A percentile compares a stretch with the other conserved stretches of the same genome.
These are phyloP conservation scores for Epinephelus cyanopodus DNA, from an alignment of 2,113 vertebrate genomes.

Conservation along the genomic window DNA sequence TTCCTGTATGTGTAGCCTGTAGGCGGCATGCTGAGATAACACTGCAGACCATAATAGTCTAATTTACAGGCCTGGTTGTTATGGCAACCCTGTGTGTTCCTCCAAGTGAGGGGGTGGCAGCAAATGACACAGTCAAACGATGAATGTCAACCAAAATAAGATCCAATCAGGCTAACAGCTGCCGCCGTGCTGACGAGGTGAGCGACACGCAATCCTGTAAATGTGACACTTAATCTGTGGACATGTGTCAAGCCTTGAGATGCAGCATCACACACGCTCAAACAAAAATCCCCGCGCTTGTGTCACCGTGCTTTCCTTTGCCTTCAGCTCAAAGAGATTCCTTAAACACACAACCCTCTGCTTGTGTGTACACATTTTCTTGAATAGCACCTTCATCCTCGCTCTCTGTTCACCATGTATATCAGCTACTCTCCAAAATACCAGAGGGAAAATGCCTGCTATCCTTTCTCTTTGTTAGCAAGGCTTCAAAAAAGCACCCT, in stretches of 20 bases:
- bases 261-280: background rate
- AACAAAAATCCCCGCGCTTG: background rate
- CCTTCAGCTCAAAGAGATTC: conserved; percentile 4
- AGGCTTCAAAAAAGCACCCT: conserved; percentile 6
- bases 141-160: conserved; percentile 51
- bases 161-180: conserved; percentile 23
- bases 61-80: conserved; percentile 56
- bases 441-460: background rate
- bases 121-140: conserved; percentile 17
- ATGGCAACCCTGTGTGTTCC: conserved; percentile 36
- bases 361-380: background rate
- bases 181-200: conserved; percentile 11
- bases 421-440: background rate
- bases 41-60: conserved; percentile 38
- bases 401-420: background rate
- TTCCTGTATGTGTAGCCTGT: background rate
- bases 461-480: conserved; percentile 19
- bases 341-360: background rate
- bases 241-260: background rate
- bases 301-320: background rate
- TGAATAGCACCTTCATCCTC: conserved; percentile 8
- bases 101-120: background rate
- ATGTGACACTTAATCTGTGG: conserved; percentile 42
- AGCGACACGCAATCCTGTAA: conserved; percentile 22
- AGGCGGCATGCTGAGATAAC: conserved; percentile 31